A percentile compares a stretch with the other conserved stretches of the same genome.
phyloP scores from a whole-genome alignment of 1,140 invertebrate genomes.

The Stenopsyche tienmushanensis region DNA sequence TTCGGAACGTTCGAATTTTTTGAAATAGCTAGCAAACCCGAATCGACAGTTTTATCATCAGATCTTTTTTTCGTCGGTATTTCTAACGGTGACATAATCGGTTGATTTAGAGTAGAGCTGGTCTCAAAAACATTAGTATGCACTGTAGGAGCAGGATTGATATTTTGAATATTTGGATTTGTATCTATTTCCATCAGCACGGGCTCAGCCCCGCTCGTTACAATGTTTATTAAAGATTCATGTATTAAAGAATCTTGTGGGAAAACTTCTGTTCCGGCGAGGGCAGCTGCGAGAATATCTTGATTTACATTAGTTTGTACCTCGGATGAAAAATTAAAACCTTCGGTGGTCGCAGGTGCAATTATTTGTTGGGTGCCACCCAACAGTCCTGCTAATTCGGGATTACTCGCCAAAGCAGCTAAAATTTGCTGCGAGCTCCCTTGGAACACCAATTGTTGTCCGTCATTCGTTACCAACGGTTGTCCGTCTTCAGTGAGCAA shows the following conservation, averaged over 20 bases:
- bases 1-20: slow-evolving; percentile 53
- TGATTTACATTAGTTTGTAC: slow-evolving; percentile 55
- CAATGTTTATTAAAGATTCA: slow-evolving; percentile 40
- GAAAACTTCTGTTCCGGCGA: slow-evolving; percentile 74
- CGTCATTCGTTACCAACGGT: slow-evolving; percentile 26
- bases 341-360: slow-evolving; percentile 42
- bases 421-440: slow-evolving; percentile 34
- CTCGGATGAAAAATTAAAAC: slow-evolving; percentile 33
- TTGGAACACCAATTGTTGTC: slow-evolving; percentile 36
- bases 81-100: slow-evolving; percentile 78
- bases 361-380: slow-evolving; percentile 47
- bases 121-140: slow-evolving; percentile 67
- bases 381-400: slow-evolving; percentile 25
- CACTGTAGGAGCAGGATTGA: slow-evolving; percentile 54
- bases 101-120: slow-evolving; percentile 70
- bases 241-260: slow-evolving; percentile 58
- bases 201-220: slow-evolving; percentile 27
- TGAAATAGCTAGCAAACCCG: slow-evolving; percentile 49
- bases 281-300: slow-evolving; percentile 73
- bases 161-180: slow-evolving; percentile 56
- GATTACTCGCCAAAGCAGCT: slow-evolving; percentile 29
- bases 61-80: slow-evolving; percentile 61
- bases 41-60: slow-evolving; percentile 47
- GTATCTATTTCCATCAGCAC: slow-evolving; percentile 47
- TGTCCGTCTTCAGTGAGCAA: slow-evolving; percentile 34